Evolutionary conservation across 1,140 invertebrate species (phyloP).

Genomic region (Eubasilissa regina): DNA sequence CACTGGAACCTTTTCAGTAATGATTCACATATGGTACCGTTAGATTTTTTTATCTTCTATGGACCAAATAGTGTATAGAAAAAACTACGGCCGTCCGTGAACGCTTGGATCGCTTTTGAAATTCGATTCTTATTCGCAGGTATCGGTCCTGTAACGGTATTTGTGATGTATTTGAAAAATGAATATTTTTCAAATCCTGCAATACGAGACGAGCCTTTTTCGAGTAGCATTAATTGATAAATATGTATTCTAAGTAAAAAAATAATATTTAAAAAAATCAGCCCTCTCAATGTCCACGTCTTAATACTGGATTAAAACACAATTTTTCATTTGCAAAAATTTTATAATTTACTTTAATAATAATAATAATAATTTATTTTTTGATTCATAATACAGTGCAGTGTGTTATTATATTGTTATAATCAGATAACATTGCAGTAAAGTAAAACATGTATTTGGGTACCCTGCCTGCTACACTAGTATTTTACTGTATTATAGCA

Average conservation of each 20-base stretch:
- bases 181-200: neutral
- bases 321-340: too few relatives aligned
- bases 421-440: too few relatives aligned
- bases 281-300: too few relatives aligned
- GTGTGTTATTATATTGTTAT: too few relatives aligned
- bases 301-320: too few relatives aligned
- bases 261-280: too few relatives aligned
- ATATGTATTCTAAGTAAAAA: neutral
- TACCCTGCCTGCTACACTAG: too few relatives aligned
- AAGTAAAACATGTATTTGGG: too few relatives aligned
- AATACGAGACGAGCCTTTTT: neutral
- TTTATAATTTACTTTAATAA: too few relatives aligned
- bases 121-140: conserved; percentile 52
- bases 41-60: conserved; percentile 39
- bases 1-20: conserved; percentile 44
- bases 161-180: neutral
- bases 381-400: too few relatives aligned
- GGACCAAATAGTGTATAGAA: neutral
- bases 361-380: too few relatives aligned
- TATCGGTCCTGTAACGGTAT: conserved; percentile 7
- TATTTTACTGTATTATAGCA: too few relatives aligned
- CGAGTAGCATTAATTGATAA: neutral
- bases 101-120: conserved; percentile 50
- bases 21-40: conserved; percentile 57
- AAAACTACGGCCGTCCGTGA: conserved; percentile 32